These are phyloP conservation scores for Agapornis roseicollis DNA, from an alignment of 2,113 vertebrate genomes.

Conservation along the genomic window DNA sequence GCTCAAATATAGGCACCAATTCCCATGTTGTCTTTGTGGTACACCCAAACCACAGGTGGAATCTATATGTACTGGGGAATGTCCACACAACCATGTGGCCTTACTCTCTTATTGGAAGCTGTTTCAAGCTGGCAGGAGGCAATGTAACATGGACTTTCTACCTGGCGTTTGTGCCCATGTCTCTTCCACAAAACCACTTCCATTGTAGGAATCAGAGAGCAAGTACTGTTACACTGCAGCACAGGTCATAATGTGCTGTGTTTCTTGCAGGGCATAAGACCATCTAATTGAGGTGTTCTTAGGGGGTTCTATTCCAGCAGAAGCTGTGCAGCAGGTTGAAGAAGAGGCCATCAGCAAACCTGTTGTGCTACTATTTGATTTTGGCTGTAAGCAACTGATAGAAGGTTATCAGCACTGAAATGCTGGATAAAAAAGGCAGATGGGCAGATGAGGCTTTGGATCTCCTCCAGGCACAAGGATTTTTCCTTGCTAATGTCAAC, in stretches of 20 bases:
- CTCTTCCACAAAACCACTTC: not conserved
- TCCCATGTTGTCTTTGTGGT: not conserved
- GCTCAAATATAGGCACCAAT: not conserved
- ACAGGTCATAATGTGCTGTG: too few relatives aligned
- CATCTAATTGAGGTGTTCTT: not conserved
- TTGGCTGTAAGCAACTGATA: not conserved
- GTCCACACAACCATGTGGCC: not conserved
- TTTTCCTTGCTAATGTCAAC: not conserved
- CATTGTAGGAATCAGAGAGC: not conserved
- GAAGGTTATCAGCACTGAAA: not conserved
- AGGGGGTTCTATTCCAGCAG: not conserved
- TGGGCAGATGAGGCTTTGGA: not conserved
- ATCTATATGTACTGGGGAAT: not conserved
- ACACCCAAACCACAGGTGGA: not conserved
- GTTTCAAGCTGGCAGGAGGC: not conserved
- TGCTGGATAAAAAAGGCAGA: not conserved
- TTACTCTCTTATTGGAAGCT: not conserved
- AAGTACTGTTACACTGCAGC: rapidly evolving
- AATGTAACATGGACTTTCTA: rapidly evolving
- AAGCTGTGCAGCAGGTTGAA: not conserved
- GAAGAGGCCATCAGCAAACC: not conserved
- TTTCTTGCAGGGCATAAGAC: not conserved
- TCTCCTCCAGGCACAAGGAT: not conserved
- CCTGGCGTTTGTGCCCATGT: not conserved
- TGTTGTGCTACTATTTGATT: rapidly evolving